Percentiles rank a stretch among this genome's conserved stretches.
Evolutionary conservation across 2,113 vertebrate genomes (phyloP).

Genomic region (Pelecanoides urinatrix): DNA sequence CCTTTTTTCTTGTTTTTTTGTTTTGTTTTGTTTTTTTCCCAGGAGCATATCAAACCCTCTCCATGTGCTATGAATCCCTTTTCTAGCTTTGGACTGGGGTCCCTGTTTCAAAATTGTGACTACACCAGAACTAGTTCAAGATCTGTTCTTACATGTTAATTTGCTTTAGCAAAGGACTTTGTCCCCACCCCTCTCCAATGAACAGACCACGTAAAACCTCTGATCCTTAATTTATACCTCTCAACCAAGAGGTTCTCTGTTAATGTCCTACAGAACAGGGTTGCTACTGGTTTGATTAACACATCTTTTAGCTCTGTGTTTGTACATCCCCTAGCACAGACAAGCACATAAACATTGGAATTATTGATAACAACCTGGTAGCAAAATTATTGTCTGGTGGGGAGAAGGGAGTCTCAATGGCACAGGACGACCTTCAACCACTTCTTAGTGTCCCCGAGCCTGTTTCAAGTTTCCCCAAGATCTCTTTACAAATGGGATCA

Average conservation of each 20-base stretch:
- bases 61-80: not conserved
- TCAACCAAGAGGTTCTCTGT: not conserved
- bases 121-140: not conserved
- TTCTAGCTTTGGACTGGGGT: not conserved
- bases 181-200: too few relatives aligned
- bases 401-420: not conserved
- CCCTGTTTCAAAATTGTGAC: not conserved
- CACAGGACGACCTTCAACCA: not conserved
- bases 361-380: not conserved
- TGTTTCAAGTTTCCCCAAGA: accelerated
- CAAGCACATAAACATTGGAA: accelerated
- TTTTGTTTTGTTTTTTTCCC: too few relatives aligned
- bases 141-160: not conserved
- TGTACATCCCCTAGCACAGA: not conserved
- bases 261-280: not conserved
- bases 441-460: not conserved
- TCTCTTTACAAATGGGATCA: not conserved
- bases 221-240: not conserved
- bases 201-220: not conserved
- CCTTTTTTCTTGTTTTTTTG: too few relatives aligned
- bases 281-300: not conserved
- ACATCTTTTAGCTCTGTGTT: not conserved
- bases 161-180: not conserved
- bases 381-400: not conserved
- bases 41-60: not conserved